A percentile compares a stretch with the other conserved stretches of the same genome.
Conservation (phyloP, 2,888 invertebrate species). For the Agrochola macilenta region DNA sequence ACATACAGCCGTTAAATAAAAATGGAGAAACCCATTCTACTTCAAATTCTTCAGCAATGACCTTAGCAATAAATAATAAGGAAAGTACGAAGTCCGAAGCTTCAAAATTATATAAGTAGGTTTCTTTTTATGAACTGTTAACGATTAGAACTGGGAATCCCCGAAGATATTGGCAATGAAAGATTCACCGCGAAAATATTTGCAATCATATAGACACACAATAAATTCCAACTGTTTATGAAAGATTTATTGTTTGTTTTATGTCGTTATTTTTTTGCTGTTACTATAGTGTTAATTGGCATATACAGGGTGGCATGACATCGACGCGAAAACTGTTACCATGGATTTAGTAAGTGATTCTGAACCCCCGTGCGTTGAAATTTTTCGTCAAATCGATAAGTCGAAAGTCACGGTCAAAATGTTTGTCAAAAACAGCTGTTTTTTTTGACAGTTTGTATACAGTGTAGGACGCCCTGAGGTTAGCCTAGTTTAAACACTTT, state of each 20-base stretch:
- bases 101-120: background rate
- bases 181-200: slow-evolving; percentile 4
- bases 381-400: no score
- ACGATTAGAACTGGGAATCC: slow-evolving; percentile 30
- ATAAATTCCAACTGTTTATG: background rate
- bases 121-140: slow-evolving; percentile 16
- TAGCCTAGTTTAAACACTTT: no score
- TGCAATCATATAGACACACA: background rate
- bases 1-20: background rate
- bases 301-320: background rate
- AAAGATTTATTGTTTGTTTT: slow-evolving; percentile 34
- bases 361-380: no score
- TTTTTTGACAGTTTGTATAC: no score
- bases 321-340: no score
- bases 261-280: slow-evolving; percentile 2
- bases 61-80: background rate
- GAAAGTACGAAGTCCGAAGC: slow-evolving; percentile 2
- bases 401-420: no score
- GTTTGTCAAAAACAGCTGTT: no score
- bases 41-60: background rate
- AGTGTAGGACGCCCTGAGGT: background rate
- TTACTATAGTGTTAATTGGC: background rate
- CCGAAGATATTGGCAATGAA: background rate
- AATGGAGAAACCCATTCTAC: background rate
- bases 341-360: no score